Conservation (phyloP, 2,888 invertebrate species). For the Cistogaster globosa region DNA sequence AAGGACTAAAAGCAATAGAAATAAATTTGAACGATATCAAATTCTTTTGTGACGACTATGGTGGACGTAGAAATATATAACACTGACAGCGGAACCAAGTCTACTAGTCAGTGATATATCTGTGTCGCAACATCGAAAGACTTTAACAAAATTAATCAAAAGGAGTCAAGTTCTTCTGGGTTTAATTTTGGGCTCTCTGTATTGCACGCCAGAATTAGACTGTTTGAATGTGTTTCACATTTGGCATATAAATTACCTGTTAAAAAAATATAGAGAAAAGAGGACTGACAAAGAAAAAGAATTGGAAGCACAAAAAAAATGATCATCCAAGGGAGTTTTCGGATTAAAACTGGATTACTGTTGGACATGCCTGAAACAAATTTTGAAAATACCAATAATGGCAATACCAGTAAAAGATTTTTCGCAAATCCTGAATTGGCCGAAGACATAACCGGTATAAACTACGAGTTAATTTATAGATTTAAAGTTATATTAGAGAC, state of each 20-base stretch:
- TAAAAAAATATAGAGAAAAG: neutral
- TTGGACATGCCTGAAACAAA: neutral
- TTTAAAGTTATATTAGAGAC: neutral
- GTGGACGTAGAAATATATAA: neutral
- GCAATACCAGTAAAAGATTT: neutral
- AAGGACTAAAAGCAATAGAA: neutral
- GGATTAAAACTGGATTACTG: neutral
- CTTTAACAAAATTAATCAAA: too few species aligned
- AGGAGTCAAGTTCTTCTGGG: neutral
- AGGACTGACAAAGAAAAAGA: neutral
- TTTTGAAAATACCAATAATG: too few species aligned
- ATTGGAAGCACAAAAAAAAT: neutral
- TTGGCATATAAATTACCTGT: constrained; percentile 1
- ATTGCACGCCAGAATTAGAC: neutral
- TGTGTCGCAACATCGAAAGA: neutral
- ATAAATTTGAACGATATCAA: neutral
- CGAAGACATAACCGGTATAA: neutral
- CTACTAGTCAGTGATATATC: neutral
- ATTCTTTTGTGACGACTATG: neutral
- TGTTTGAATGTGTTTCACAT: constrained; percentile 4
- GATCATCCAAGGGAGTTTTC: neutral
- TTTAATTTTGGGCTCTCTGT: neutral
- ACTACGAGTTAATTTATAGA: neutral
- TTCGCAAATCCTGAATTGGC: neutral
- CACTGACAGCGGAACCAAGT: neutral